These are phyloP conservation scores for Dendrophyllia cribrosa DNA, from an alignment of 64 coral and sea anemone species.

Conservation along the genomic window DNA sequence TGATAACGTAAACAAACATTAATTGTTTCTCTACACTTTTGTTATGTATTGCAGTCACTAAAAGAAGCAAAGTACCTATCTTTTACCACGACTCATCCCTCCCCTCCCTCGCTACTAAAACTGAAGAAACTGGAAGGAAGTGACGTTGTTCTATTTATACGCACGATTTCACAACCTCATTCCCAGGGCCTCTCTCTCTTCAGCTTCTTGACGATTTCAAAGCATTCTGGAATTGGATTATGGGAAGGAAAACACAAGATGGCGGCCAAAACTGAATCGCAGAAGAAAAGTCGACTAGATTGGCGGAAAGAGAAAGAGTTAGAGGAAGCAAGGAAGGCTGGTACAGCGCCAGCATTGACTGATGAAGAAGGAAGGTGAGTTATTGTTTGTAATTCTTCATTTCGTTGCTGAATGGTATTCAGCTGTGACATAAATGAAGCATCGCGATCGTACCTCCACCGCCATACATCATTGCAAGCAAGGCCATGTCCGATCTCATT, in stretches of 20 bases:
- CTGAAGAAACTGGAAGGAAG: not conserved
- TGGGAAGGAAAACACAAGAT: conserved; percentile 92
- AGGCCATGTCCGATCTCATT: no score
- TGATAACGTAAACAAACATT: not conserved
- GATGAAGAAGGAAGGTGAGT: conserved; percentile 99
- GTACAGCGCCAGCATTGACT: conserved; percentile 97
- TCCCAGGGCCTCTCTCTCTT: no score
- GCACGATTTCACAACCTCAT: no score
- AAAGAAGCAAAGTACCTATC: not conserved
- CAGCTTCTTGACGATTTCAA: not conserved
- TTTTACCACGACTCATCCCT: no score
- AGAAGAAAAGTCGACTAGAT: conserved; percentile 94
- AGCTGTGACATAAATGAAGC: no score
- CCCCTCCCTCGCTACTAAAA: conserved; percentile 3
- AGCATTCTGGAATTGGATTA: conserved; percentile 15
- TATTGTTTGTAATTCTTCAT: not conserved
- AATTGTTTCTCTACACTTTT: not conserved
- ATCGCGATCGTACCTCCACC: no score
- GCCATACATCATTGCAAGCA: no score
- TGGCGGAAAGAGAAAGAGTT: conserved; percentile 99
- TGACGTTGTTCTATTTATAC: not conserved
- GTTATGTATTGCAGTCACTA: not conserved
- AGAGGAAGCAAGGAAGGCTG: conserved; percentile 98
- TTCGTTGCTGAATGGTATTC: no score
- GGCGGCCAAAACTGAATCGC: conserved; percentile 82